phyloP scores from a whole-genome alignment of 2,797 vertebrate genomes.

The Sebastolobus altivelis region DNA sequence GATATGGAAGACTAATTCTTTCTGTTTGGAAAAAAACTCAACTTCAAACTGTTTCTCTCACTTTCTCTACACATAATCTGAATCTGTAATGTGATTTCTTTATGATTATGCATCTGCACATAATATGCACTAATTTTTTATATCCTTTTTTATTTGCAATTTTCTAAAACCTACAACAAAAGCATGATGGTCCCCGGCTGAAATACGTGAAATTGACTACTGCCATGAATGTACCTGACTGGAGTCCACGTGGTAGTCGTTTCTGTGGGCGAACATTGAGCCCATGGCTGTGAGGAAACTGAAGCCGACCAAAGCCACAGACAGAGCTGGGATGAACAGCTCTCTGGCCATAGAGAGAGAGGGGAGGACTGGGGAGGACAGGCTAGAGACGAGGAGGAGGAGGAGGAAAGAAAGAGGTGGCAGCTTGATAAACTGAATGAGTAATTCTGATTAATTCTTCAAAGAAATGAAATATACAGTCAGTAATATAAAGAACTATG shows the following conservation, averaged over 20 bases:
- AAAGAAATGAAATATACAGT: neutral
- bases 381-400: slow-evolving; percentile 30
- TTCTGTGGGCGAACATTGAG: slow-evolving; percentile 89
- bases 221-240: slow-evolving; percentile 85
- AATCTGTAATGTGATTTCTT: neutral
- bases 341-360: slow-evolving; percentile 57
- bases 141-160: neutral
- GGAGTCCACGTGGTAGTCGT: slow-evolving; percentile 86
- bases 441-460: neutral
- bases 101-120: neutral
- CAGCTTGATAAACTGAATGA: neutral
- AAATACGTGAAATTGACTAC: neutral
- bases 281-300: slow-evolving; percentile 90
- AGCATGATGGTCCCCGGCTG: neutral
- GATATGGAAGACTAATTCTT: neutral
- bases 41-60: neutral
- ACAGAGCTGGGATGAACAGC: slow-evolving; percentile 78
- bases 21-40: neutral
- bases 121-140: neutral
- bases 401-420: slow-evolving; percentile 17
- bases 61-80: neutral
- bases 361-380: slow-evolving; percentile 60
- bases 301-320: slow-evolving; percentile 91
- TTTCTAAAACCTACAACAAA: neutral
- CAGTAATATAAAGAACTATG: slow-evolving; percentile 7